A percentile compares a stretch with the other conserved stretches of the same genome.
Evolutionary conservation across 2,113 vertebrate species (phyloP).

Genomic region (Nycticebus coucang): DNA sequence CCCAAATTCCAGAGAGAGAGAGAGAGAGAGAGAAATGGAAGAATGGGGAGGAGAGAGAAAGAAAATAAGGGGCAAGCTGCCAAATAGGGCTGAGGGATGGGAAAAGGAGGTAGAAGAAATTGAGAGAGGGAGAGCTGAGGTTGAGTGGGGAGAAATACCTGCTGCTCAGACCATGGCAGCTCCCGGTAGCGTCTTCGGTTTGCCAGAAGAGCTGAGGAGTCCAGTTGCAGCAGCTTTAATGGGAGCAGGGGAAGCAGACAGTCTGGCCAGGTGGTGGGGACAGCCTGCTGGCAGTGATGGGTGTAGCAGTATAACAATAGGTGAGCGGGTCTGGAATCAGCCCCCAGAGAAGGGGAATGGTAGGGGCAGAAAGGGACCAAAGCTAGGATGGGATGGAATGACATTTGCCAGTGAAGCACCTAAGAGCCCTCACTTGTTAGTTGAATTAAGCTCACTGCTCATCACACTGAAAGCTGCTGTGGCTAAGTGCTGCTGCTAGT

Average conservation of each 20-base stretch:
- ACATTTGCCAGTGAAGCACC: background rate
- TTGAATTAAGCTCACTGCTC: too few species aligned
- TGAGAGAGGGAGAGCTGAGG: background rate
- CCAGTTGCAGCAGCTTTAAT: conserved; percentile 86
- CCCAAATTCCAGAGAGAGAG: background rate
- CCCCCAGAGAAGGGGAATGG: conserved; percentile 31
- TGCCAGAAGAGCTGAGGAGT: conserved; percentile 80
- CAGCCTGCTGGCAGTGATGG: conserved; percentile 63
- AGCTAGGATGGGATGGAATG: background rate
- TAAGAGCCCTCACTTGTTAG: background rate
- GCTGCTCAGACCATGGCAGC: conserved; percentile 90
- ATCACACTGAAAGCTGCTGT: rapidly evolving
- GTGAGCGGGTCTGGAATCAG: conserved; percentile 14
- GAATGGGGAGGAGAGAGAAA: background rate
- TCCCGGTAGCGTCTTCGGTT: conserved; percentile 82
- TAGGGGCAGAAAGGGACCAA: background rate
- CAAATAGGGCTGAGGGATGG: background rate
- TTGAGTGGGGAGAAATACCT: conserved; percentile 83
- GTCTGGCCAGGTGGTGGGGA: conserved; percentile 80
- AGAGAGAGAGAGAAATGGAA: too few species aligned
- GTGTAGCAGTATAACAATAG: background rate
- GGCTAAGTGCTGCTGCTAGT: background rate
- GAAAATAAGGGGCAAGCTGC: background rate
- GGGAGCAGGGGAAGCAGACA: conserved; percentile 91
- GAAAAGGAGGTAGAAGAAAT: background rate